A percentile compares a stretch with the other conserved stretches of the same genome.
These are phyloP conservation scores for Gymnosoma rotundatum DNA, from an alignment of 2,888 invertebrate genomes.

Conservation along the genomic window DNA sequence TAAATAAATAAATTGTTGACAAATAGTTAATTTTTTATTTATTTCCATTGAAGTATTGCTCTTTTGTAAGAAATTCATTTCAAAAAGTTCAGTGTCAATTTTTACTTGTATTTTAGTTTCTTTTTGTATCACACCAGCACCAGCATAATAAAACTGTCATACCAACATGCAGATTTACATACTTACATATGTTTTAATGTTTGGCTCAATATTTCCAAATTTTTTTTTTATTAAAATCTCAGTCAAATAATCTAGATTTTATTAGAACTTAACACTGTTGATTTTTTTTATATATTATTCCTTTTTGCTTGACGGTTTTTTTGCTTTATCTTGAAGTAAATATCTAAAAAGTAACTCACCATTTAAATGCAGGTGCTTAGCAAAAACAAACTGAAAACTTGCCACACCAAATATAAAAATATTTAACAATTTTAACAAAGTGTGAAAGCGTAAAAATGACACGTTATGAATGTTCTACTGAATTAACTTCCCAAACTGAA, in stretches of 20 bases:
- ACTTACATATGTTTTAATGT: not conserved
- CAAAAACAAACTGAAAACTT: conserved; percentile 17
- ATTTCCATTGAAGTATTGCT: not conserved
- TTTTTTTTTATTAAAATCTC: conserved; percentile 67
- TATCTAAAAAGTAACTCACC: conserved; percentile 61
- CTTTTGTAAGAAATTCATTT: not conserved
- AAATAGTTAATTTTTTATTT: conserved; percentile 6
- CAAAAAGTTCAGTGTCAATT: not conserved
- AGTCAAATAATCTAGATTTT: conserved; percentile 63
- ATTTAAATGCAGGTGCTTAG: conserved; percentile 68
- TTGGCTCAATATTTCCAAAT: conserved; percentile 15
- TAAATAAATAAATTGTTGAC: not conserved
- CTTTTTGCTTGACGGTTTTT: conserved; percentile 18
- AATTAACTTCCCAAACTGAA: conserved; percentile 48
- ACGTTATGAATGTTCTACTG: conserved; percentile 69
- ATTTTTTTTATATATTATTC: not conserved
- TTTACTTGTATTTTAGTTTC: not conserved
- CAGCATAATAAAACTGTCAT: not conserved
- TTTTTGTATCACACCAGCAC: not conserved
- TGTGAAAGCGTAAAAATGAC: conserved; percentile 71
- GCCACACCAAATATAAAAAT: conserved; percentile 55
- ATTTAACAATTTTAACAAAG: conserved; percentile 57
- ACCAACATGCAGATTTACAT: not conserved
- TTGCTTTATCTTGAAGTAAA: conserved; percentile 49
- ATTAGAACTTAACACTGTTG: conserved; percentile 58